These are phyloP conservation scores for Pseudonaja textilis DNA, from an alignment of 2,113 vertebrate species.

Conservation along the genomic window DNA sequence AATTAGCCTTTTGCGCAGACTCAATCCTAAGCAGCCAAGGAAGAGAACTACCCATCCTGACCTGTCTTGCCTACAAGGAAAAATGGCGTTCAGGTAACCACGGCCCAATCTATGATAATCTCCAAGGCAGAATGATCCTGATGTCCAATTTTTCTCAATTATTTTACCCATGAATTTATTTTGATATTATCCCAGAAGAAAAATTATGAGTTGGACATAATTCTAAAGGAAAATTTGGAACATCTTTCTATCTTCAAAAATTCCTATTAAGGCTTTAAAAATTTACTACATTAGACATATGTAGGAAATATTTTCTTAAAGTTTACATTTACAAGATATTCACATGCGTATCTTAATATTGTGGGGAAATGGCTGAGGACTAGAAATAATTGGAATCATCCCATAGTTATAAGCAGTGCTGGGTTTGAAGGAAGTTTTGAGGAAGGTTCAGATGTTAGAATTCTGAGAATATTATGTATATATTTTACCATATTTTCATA, in stretches of 20 bases:
- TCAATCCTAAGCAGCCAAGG: too few species aligned
- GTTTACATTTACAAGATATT: too few species aligned
- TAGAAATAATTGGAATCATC: not conserved
- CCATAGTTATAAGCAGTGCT: not conserved
- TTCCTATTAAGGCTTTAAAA: not conserved
- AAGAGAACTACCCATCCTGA: too few species aligned
- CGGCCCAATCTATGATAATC: not conserved
- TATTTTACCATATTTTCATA: not conserved
- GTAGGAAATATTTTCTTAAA: not conserved
- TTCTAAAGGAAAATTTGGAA: not conserved
- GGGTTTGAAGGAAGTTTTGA: not conserved
- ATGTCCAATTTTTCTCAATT: not conserved
- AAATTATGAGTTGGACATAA: not conserved
- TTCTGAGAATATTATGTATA: not conserved
- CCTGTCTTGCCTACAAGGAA: too few species aligned
- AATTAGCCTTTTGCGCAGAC: too few species aligned
- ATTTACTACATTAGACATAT: not conserved
- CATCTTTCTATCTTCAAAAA: not conserved
- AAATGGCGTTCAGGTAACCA: too few species aligned
- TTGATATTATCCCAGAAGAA: not conserved
- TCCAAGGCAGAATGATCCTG: not conserved
- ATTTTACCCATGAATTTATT: not conserved
- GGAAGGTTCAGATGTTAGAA: not conserved
- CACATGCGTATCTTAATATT: not conserved
- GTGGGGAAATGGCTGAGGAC: not conserved